Evolutionary conservation across 2,888 invertebrate species (phyloP), one percentile per base, ranked within the genome.

Genomic region (Xylota sylvarum): DNA sequence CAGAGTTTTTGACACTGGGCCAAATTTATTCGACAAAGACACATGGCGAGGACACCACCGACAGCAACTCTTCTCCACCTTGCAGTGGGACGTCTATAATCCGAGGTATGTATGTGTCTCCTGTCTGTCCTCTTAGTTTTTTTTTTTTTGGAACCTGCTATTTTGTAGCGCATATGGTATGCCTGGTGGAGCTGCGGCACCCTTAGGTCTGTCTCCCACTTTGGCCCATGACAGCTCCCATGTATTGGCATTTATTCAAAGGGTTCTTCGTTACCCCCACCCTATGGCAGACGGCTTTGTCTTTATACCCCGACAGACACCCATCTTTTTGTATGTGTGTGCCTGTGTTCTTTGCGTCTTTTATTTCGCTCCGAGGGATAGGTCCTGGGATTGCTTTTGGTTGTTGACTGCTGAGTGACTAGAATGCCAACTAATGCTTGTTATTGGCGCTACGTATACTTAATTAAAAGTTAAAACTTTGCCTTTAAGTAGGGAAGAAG

Each of bases 401-500:
- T 43, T 77, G 81, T 67, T 78, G 81, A 86, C 86, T 86, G 77
- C 77, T 86, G 86, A 86, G 82, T 86, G 82, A 86, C 81, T 82
- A 77, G 86, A 86, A 86, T 86, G 86, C 86, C 86, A 86, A 86
- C 77, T 86, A 86, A 86, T 82, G 73, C 86, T 86, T 86, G 81
- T 82, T 86, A 86, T 82, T 82, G 86, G 81, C 86, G 82, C 72
- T 78, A 82, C 86, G 86, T 86, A 82, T 82, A 86, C 82, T 86
- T 86, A 86, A 86, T 86, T 86, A 86, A 86, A 86, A 86, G 82
- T 86, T 86, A 72, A 86, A 86, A 86, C 67, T 86, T 86, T 86
- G 77, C 67, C 69, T 69, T 64, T 86, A 86, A 86, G 81, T 62
- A 86, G 85, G 37, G 46, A 55, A 27, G 40, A 40, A n/a, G n/a